phyloP scores from a whole-genome alignment of 2,797 vertebrate species.

The Bovichtus variegatus region DNA sequence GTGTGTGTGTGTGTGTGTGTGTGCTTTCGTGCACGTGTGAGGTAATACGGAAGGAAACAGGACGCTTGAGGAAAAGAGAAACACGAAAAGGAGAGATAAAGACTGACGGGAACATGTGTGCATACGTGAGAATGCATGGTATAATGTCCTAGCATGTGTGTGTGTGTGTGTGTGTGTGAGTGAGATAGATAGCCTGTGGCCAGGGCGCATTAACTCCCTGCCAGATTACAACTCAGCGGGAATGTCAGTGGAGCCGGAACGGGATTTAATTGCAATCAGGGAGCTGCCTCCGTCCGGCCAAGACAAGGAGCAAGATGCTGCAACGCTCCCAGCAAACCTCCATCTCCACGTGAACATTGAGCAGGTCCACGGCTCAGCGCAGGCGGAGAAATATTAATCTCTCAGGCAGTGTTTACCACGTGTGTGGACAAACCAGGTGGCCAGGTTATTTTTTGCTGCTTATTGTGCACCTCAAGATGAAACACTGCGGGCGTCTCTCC shows the following conservation, averaged over 20 bases:
- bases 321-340: slow-evolving; percentile 55
- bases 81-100: slow-evolving; percentile 23
- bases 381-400: slow-evolving; percentile 65
- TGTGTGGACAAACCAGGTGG: slow-evolving; percentile 46
- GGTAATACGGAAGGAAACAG: slow-evolving; percentile 7
- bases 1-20: slow-evolving; percentile 9
- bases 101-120: slow-evolving; percentile 2
- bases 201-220: slow-evolving; percentile 77
- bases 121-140: slow-evolving; percentile 17
- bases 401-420: slow-evolving; percentile 65
- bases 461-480: slow-evolving; percentile 92
- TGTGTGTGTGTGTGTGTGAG: slow-evolving; percentile 47
- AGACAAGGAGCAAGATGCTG: slow-evolving; percentile 62
- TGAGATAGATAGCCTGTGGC: slow-evolving; percentile 78
- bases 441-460: slow-evolving; percentile 28
- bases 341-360: slow-evolving; percentile 60
- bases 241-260: slow-evolving; percentile 74
- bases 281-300: slow-evolving; percentile 56
- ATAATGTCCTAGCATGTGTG: slow-evolving; percentile 17
- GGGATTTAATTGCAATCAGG: slow-evolving; percentile 83
- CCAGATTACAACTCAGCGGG: slow-evolving; percentile 81
- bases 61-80: slow-evolving; percentile 26
- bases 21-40: not conserved
- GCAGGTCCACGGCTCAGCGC: slow-evolving; percentile 51
- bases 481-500: slow-evolving; percentile 91